Evolutionary conservation across 2,888 invertebrate genomes (phyloP).

Genomic region (Galeruca laticollis): DNA sequence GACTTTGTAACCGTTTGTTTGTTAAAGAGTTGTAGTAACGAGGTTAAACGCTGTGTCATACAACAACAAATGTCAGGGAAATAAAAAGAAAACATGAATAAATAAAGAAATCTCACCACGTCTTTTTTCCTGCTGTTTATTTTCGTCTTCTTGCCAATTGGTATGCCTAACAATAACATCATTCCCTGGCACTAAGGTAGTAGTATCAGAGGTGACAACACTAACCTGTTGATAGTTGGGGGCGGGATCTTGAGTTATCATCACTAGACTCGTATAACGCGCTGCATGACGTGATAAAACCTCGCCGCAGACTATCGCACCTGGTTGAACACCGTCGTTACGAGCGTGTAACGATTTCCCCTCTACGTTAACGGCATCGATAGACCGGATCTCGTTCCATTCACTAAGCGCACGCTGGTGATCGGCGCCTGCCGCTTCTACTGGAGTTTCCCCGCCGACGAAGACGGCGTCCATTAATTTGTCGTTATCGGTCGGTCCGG

Average conservation of each 20-base stretch:
- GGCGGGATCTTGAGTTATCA: slow-evolving; percentile 82
- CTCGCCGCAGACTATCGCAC: slow-evolving; percentile 64
- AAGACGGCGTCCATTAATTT: slow-evolving; percentile 22
- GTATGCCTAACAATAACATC: slow-evolving; percentile 76
- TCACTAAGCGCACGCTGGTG: slow-evolving; percentile 33
- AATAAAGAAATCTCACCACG: slow-evolving; percentile 39
- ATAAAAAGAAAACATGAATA: slow-evolving; percentile 1
- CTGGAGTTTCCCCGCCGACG: slow-evolving; percentile 35
- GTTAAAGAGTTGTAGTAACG: slow-evolving; percentile 9
- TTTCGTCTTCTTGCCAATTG: slow-evolving; percentile 69
- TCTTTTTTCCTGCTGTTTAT: slow-evolving; percentile 35
- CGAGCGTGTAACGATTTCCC: slow-evolving; percentile 60
- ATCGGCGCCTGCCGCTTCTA: slow-evolving; percentile 31
- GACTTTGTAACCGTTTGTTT: background rate
- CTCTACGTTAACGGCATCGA: slow-evolving; percentile 59
- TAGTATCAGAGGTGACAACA: slow-evolving; percentile 82
- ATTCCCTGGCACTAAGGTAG: slow-evolving; percentile 73
- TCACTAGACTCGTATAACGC: slow-evolving; percentile 89
- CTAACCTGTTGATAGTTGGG: slow-evolving; percentile 73
- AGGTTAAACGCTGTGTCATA: background rate
- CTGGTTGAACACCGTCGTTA: slow-evolving; percentile 65
- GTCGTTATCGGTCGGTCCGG: background rate
- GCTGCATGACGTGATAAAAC: slow-evolving; percentile 66
- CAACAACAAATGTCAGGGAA: slow-evolving; percentile 8
- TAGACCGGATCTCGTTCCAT: slow-evolving; percentile 59